phyloP scores from a whole-genome alignment of 1,140 invertebrate genomes.

The Aphis craccivora region DNA sequence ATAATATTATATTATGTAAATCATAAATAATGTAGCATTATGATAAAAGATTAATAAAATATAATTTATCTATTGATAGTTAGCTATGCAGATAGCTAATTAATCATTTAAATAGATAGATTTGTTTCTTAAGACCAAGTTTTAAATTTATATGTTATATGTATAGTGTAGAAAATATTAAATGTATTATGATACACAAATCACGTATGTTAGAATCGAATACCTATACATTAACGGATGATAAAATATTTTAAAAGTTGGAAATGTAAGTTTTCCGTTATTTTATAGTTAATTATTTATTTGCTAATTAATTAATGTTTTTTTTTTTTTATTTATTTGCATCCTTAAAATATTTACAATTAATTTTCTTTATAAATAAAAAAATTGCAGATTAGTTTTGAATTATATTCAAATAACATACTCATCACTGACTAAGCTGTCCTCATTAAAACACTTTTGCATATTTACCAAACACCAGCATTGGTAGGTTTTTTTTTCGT shows the following conservation, averaged over 20 bases:
- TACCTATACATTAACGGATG: background rate
- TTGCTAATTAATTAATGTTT: background rate
- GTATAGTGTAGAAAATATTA: background rate
- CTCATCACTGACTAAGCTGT: background rate
- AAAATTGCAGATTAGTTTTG: background rate
- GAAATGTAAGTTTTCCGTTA: background rate
- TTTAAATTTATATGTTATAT: background rate
- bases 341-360: background rate
- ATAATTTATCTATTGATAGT: no score
- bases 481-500: background rate
- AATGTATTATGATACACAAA: background rate
- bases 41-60: no score
- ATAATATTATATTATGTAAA: background rate
- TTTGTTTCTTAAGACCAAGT: background rate
- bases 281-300: background rate
- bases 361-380: background rate
- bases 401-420: background rate
- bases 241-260: background rate
- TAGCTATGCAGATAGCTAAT: no score
- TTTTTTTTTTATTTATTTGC: background rate
- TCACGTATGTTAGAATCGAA: background rate
- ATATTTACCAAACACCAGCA: background rate
- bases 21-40: no score
- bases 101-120: no score
- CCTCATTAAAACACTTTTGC: background rate